These are phyloP conservation scores for Choristoneura fumiferana DNA, from an alignment of 1,140 invertebrate genomes.

Conservation along the genomic window DNA sequence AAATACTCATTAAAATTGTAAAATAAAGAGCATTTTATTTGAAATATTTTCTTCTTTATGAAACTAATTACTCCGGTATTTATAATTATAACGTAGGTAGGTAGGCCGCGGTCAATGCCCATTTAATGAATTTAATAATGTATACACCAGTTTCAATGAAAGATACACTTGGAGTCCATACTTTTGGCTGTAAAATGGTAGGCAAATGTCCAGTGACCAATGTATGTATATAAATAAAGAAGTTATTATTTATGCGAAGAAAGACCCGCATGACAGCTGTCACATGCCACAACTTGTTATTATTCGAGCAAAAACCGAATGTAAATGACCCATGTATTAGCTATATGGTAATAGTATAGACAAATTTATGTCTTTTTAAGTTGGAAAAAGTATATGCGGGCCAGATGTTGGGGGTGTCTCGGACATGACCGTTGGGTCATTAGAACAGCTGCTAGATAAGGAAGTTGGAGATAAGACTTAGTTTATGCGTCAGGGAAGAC, in stretches of 20 bases:
- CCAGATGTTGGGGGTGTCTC: conserved; percentile 39
- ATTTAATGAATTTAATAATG: too few species aligned
- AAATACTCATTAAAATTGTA: too few species aligned
- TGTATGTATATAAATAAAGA: too few species aligned
- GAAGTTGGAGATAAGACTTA: background rate
- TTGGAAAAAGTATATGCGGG: conserved; percentile 40
- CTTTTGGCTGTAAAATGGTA: too few species aligned
- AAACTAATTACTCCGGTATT: too few species aligned
- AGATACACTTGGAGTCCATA: too few species aligned
- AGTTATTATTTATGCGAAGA: background rate
- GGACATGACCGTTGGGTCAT: conserved; percentile 1
- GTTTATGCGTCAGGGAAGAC: background rate
- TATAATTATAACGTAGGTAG: too few species aligned
- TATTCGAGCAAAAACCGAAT: conserved; percentile 28
- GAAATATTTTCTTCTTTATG: too few species aligned
- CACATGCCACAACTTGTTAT: conserved; percentile 22
- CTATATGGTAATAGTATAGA: conserved; percentile 50
- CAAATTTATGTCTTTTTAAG: conserved; percentile 38
- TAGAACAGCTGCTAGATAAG: conserved; percentile 18
- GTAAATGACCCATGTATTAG: conserved; percentile 40
- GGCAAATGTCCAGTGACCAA: too few species aligned
- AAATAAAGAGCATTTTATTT: too few species aligned
- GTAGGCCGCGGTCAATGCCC: too few species aligned
- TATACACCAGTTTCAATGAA: too few species aligned
- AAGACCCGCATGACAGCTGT: conserved; percentile 59